These are phyloP conservation scores for Drosophila ficusphila DNA, from an alignment of 1,140 invertebrate genomes.

Conservation along the genomic window DNA sequence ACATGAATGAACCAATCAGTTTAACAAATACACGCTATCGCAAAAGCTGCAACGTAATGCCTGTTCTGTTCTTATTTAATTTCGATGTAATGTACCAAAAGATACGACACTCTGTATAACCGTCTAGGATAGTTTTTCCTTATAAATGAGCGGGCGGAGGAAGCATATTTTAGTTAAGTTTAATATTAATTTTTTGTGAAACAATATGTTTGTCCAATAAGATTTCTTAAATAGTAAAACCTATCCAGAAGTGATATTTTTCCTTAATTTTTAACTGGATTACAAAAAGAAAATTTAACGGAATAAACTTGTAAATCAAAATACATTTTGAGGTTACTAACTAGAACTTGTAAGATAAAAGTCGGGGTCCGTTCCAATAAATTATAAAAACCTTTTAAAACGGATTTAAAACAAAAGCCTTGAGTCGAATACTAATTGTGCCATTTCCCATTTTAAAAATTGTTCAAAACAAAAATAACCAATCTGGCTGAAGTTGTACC, in stretches of 20 bases:
- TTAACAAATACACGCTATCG: constrained; percentile 13
- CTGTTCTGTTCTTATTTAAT: constrained; percentile 6
- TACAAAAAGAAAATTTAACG: constrained; percentile 10
- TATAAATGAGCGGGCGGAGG: not conserved
- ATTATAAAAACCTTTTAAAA: constrained; percentile 26
- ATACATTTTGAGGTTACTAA: constrained; percentile 31
- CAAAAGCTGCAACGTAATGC: not conserved
- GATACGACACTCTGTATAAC: not conserved
- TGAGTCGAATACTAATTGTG: constrained; percentile 50
- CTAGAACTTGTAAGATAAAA: constrained; percentile 23
- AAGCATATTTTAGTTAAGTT: constrained; percentile 11
- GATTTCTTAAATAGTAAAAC: constrained; percentile 9
- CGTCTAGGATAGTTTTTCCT: not conserved
- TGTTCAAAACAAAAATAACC: constrained; percentile 43
- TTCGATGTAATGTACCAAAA: constrained; percentile 8
- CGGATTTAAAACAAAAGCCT: constrained; percentile 38
- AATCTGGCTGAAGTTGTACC: constrained; percentile 50
- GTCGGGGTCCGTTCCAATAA: constrained; percentile 19
- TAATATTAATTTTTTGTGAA: not conserved
- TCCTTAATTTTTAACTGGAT: constrained; percentile 42
- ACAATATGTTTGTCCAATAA: constrained; percentile 21
- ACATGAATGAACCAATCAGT: constrained; percentile 23
- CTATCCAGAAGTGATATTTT: constrained; percentile 48
- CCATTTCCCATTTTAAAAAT: constrained; percentile 46
- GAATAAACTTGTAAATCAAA: constrained; percentile 28